Evolutionary conservation across 64 coral and sea anemone genomes (phyloP), one percentile per base, ranked within the genome.

Genomic region (Acropora yongei): DNA sequence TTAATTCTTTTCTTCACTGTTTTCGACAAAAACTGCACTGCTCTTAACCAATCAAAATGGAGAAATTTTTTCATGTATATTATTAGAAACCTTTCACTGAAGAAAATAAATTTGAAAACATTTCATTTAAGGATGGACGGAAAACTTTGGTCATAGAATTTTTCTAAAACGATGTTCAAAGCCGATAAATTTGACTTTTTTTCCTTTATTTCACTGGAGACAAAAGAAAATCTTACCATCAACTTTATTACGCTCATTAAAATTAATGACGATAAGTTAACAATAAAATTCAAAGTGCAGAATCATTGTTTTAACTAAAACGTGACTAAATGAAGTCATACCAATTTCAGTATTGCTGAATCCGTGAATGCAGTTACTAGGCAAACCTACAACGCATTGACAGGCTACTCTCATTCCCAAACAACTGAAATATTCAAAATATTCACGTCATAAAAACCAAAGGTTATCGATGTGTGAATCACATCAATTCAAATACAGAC

Each of bases 221-320:
- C 82, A 85, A 85, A 85, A 85, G 61, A 51, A 20, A 49, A 71
- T 49, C 61, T 12, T 14, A 42, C 6, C n/a, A 66, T 67, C 40
- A 67, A 46, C 1, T 20, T 83, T 43, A 67, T 83, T 83, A 68
- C 60, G 3, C 60, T 83, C 57, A 66, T 83, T 68, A 83, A 83
- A 65, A 72, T 85, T 47, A 71, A 72, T 85, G 61, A 85, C 57
- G 30, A 30, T 67, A 11, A 6, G 8, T n/a, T 17, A 69, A 30
- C 20, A 71, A 71, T 50, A 69, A 69, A 84, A 85, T 30, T 20
- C 65, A 55, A 69, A 14, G 44, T 49, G 44, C 41, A 85, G 45
- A 43, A 14, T 5, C 9, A 58, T 57, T 13, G 79, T 60, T 81
- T 40, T 6, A 63, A 46, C 13, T 7, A 2, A 45, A 40, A 68